Evolutionary conservation across 2,113 vertebrate genomes (phyloP), one percentile per base, ranked within the genome.

Genomic region (Stigmatopora argus): DNA sequence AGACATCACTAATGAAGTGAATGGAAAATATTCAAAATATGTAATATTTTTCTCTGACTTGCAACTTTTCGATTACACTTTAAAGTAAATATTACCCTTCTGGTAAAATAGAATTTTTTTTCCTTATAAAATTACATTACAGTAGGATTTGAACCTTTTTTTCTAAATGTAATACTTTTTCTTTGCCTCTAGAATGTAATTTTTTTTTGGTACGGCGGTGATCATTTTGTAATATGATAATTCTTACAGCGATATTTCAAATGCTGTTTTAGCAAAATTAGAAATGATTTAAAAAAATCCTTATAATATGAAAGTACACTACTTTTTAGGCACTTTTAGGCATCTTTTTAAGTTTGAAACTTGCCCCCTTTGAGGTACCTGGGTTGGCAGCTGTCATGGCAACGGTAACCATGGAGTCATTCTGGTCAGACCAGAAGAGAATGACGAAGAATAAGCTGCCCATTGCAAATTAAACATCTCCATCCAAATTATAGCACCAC

Each of bases 401-500:
- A 15, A 31, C 48, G 7, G 7, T 51, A n/a, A n/a, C 48, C 7
- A 4, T 26, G 53, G 7, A 41, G 38, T 41, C 38, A 41, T 41
- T 41, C 9, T 41, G 38, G 38, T 41, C 38, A 41, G 21, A 6
- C 17, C 12, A 55, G 52, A 14, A 23, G 21, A 56, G 31, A 14
- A 5, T 14, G 23, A 34, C 2, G 12, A 26, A 26, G 52, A 12
- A 31, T 15, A 23, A 56, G 23, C 53, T 14, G 14, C 26, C 12
- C 9, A 38, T 41, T 59, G 34, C 8, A 41, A 59, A 18, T 59
- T 59, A 38, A 59, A 41, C 10, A 38, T 59, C 57, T n/a, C 57
- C 57, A 35, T 59, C 57, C 12, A 34, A 18, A 9, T 59, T 59
- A 19, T 18, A 59, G 57, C 57, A 15, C 57, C 57, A 59, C 57